These are phyloP conservation scores for Epinotia demarniana DNA, from an alignment of 2,888 invertebrate species.

Conservation along the genomic window DNA sequence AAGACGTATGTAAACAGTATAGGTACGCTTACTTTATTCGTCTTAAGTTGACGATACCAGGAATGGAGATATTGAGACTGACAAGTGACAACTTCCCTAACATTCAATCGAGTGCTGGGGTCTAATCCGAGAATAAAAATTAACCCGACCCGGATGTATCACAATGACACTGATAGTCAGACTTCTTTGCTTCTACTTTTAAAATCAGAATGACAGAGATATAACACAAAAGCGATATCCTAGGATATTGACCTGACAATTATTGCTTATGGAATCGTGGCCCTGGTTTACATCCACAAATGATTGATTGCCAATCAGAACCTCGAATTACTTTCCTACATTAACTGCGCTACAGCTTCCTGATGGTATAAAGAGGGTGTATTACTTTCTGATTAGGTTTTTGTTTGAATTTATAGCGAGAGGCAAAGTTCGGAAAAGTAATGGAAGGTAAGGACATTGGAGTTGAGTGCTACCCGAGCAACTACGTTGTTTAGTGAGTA, in stretches of 20 bases:
- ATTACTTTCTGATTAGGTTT: slow-evolving; percentile 44
- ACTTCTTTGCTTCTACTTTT: background rate
- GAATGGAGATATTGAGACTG: too few species aligned
- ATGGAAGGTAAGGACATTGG: background rate
- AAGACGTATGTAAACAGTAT: background rate
- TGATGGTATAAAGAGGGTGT: slow-evolving; percentile 46
- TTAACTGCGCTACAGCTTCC: background rate
- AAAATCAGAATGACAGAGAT: background rate
- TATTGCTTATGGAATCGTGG: background rate
- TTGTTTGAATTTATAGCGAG: slow-evolving; percentile 54
- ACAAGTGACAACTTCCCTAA: too few species aligned
- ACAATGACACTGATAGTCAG: background rate
- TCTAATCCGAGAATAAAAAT: too few species aligned
- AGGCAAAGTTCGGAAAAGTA: slow-evolving; percentile 16
- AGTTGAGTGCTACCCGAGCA: background rate
- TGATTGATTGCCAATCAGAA: slow-evolving; percentile 12
- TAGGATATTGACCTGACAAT: background rate
- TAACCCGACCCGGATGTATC: background rate
- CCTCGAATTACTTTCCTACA: background rate
- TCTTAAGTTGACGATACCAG: background rate
- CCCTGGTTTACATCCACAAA: background rate
- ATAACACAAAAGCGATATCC: background rate
- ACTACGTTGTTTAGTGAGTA: background rate
- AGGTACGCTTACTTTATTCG: slow-evolving; percentile 11
- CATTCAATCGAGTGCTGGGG: too few species aligned